Evolutionary conservation across 2,888 invertebrate genomes (phyloP).

Genomic region (Parasteatoda lunata): DNA sequence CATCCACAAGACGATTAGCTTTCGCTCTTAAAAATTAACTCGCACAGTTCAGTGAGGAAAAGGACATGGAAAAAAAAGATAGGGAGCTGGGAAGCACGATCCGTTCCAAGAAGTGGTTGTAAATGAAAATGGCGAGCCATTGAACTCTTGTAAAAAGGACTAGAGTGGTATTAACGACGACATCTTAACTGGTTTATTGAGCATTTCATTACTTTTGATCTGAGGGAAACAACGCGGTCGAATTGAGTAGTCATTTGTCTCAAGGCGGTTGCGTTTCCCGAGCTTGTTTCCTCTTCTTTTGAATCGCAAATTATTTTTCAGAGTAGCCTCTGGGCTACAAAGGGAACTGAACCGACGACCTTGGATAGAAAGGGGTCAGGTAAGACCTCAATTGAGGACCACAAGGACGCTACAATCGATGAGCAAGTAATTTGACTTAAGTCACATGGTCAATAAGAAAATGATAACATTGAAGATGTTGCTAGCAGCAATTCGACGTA

Average conservation of each 20-base stretch:
- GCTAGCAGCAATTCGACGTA: too few relatives aligned
- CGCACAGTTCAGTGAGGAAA: constrained; percentile 25
- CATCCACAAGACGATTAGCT: constrained; percentile 58
- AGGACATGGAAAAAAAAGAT: constrained; percentile 46
- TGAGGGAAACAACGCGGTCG: constrained; percentile 67
- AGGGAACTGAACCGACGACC: constrained; percentile 65
- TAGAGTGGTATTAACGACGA: constrained; percentile 59
- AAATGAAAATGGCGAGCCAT: constrained; percentile 66
- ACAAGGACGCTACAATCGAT: constrained; percentile 32
- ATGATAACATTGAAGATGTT: too few relatives aligned
- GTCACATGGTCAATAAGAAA: not conserved
- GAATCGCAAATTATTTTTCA: constrained; percentile 64
- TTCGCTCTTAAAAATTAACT: constrained; percentile 63
- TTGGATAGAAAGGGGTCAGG: constrained; percentile 57
- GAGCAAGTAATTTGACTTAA: constrained; percentile 6
- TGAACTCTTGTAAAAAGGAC: constrained; percentile 60
- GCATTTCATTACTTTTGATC: constrained; percentile 67
- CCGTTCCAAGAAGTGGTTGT: constrained; percentile 62
- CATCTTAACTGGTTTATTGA: constrained; percentile 68
- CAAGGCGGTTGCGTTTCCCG: constrained; percentile 42
- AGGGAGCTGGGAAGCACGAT: constrained; percentile 44
- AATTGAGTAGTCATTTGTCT: constrained; percentile 65
- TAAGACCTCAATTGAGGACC: constrained; percentile 29
- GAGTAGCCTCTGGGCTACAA: constrained; percentile 42
- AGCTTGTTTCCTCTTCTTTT: constrained; percentile 60